A percentile compares a stretch with the other conserved stretches of the same genome.
Evolutionary conservation across 2,797 vertebrate species (phyloP).

Genomic region (Gymnoscopelus microlampas): DNA sequence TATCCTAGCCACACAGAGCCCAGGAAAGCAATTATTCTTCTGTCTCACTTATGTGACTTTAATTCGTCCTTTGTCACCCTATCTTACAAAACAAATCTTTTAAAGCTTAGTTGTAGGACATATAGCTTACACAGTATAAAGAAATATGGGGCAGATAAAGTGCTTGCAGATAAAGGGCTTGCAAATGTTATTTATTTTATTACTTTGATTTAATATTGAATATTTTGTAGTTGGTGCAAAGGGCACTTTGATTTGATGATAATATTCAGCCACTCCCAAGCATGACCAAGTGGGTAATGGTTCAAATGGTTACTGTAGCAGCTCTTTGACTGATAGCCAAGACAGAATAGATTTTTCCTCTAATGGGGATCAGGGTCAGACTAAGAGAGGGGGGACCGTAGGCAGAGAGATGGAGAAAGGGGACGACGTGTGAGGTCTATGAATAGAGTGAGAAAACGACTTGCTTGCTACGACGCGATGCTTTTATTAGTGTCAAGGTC

Average conservation of each 20-base stretch:
- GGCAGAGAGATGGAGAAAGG: constrained; percentile 1
- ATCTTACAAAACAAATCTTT: too few species aligned
- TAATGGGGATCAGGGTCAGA: constrained; percentile 44
- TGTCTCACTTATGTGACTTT: too few species aligned
- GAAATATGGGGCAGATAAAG: constrained; percentile 2
- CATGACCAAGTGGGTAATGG: constrained; percentile 36
- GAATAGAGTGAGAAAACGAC: constrained; percentile 23
- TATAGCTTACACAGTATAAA: constrained; percentile 1
- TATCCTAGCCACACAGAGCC: constrained; percentile 58
- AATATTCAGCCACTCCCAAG: constrained; percentile 50
- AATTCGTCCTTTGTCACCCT: too few species aligned
- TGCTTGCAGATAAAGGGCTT: constrained; percentile 10
- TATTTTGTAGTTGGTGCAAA: constrained; percentile 27
- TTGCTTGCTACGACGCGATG: background rate
- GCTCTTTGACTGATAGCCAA: constrained; percentile 58
- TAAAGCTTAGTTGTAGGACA: background rate
- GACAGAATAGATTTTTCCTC: constrained; percentile 62
- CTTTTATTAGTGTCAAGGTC: constrained; percentile 27
- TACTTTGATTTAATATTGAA: constrained; percentile 12
- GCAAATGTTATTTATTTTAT: constrained; percentile 36
- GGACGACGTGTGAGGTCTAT: constrained; percentile 29
- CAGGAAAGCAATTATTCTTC: constrained; percentile 12
- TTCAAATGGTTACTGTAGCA: constrained; percentile 42
- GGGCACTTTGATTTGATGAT: constrained; percentile 44
- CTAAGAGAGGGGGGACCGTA: constrained; percentile 9